Percentiles rank a stretch among this genome's conserved stretches.
Conservation (phyloP, 1,140 invertebrate species). For the Drosophila melanica region DNA sequence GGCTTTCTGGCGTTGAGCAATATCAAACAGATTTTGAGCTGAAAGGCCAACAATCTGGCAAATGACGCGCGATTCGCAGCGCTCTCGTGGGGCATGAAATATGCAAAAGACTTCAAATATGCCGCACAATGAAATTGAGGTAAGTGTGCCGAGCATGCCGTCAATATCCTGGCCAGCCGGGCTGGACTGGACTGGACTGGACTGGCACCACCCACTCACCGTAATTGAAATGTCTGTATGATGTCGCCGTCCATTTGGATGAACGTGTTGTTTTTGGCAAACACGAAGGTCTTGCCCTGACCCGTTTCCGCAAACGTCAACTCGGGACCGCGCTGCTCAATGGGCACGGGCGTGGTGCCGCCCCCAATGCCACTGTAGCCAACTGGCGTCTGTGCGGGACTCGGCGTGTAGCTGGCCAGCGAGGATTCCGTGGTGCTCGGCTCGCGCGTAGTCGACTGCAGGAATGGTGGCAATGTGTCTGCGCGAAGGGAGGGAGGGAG, state of each 20-base stretch:
- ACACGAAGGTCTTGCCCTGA: slow-evolving; percentile 91
- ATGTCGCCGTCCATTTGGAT: slow-evolving; percentile 94
- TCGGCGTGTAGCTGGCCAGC: slow-evolving; percentile 74
- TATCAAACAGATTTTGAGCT: slow-evolving; percentile 37
- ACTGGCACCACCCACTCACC: slow-evolving; percentile 85
- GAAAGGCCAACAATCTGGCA: slow-evolving; percentile 62
- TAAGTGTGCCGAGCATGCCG: slow-evolving; percentile 29
- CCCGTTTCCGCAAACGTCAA: slow-evolving; percentile 93
- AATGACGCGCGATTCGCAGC: slow-evolving; percentile 52
- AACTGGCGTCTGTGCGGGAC: slow-evolving; percentile 53
- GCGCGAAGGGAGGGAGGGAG: slow-evolving; percentile 6
- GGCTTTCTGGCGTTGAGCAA: slow-evolving; percentile 40
- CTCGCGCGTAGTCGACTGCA: slow-evolving; percentile 85
- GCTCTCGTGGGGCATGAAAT: slow-evolving; percentile 26
- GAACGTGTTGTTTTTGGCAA: slow-evolving; percentile 93
- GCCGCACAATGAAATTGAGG: slow-evolving; percentile 47
- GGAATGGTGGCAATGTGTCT: slow-evolving; percentile 83
- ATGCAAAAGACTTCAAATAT: slow-evolving; percentile 47
- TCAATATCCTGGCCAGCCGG: slow-evolving; percentile 3
- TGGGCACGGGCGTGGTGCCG: slow-evolving; percentile 86
- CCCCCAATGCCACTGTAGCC: slow-evolving; percentile 47
- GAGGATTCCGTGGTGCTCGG: slow-evolving; percentile 85
- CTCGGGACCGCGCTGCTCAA: slow-evolving; percentile 89
- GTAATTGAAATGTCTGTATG: slow-evolving; percentile 93
- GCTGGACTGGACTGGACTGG: neutral